Base-by-base conservation (phyloP, 2,113 vertebrate genomes). In the Plotosus lineatus region DNA sequence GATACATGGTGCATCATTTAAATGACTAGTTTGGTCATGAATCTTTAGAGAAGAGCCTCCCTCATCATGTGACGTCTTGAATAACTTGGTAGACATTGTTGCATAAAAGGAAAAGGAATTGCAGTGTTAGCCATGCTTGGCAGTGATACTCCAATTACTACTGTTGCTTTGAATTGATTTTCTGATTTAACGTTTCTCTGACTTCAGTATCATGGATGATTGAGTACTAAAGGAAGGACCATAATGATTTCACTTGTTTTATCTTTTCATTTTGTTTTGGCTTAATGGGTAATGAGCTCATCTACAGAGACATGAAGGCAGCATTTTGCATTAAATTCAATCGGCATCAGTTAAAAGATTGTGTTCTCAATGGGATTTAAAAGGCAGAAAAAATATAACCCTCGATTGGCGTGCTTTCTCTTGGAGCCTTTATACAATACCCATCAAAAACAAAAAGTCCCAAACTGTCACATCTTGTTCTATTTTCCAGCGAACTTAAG, bases 341-440 rank as follows among this genome's bases (percentile, higher is more conserved):
- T 8, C 8, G 33, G 10, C 61, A 10, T 63, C 14, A 33, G 58
- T 33, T 2, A 38, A 10, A 23, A 26, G 51, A 58, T 51, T 50
- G 48, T 61, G 40, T 77, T 76, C 75, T 61, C 56, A 48, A 26
- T 60, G 26, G 40, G 26, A 12, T 61, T 61, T 77, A 42, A 61
- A 77, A 33, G 56, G 4, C 17, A 60, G n/a, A 60, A 28, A 58
- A 38, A 65, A 3, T 12, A 40, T 77, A 33, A 77, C 48, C 40
- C 50, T 48, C 44, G 7, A 51, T 65, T 48, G 26, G 26, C 44
- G 17, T 26, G 23, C 28, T 14, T 61, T 14, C 9, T 11, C 17
- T 1, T 31, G 6, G 12, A 63, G 40, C 9, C 26, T 33, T 77
- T 15, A 60, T 19, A 42, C n/a, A n/a, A n/a, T n/a, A n/a, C n/a